Conservation (phyloP, 2,888 invertebrate species). For the Sipunculus nudus region DNA sequence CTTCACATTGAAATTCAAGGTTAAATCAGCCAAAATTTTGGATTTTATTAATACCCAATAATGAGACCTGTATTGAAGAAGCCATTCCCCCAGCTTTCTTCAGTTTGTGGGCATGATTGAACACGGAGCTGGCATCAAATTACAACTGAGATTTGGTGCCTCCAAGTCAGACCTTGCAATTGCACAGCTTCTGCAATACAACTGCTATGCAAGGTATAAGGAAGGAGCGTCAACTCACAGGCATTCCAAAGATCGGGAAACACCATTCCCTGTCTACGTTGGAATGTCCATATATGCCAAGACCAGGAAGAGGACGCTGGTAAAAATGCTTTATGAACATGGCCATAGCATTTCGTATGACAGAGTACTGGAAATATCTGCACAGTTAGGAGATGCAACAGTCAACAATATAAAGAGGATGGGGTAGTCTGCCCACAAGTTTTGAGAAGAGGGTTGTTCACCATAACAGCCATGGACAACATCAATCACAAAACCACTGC, state of each 20-base stretch:
- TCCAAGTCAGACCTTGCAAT: constrained; percentile 25
- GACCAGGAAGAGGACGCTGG: constrained; percentile 35
- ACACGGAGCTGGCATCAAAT: constrained; percentile 26
- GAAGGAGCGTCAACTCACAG: constrained; percentile 12
- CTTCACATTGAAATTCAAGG: no score
- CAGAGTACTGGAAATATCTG: constrained; percentile 39
- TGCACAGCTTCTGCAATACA: constrained; percentile 27
- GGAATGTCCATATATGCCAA: constrained; percentile 36
- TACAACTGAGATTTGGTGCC: constrained; percentile 22
- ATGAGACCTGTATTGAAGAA: constrained; percentile 24
- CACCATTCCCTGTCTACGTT: constrained; percentile 32
- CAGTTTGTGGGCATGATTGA: constrained; percentile 23
- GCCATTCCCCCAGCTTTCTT: constrained; percentile 24
- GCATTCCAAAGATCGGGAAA: constrained; percentile 20
- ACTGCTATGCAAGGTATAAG: constrained; percentile 20
- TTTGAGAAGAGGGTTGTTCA: constrained; percentile 34
- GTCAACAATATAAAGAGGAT: constrained; percentile 23
- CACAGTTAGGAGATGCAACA: constrained; percentile 29
- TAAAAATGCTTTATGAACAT: constrained; percentile 30
- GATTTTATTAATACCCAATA: constrained; percentile 27
- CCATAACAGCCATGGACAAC: constrained; percentile 40
- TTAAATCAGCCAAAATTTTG: constrained; percentile 40
- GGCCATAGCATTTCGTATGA: constrained; percentile 42
- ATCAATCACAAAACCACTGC: constrained; percentile 40
- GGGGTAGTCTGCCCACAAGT: constrained; percentile 21